phyloP scores from a whole-genome alignment of 1,140 invertebrate genomes.

The Cephus cinctus region DNA sequence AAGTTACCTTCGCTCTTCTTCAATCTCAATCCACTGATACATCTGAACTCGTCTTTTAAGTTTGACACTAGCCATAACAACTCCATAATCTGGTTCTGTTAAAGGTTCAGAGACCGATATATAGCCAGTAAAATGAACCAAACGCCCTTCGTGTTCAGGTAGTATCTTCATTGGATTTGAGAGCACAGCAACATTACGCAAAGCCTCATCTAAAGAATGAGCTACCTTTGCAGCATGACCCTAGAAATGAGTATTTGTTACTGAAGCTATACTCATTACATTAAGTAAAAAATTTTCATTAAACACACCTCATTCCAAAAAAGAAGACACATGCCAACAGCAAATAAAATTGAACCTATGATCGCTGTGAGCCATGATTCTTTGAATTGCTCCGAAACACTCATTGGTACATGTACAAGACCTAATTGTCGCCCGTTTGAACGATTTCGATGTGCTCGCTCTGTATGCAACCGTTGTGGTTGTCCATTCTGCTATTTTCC shows the following conservation, averaged over 20 bases:
- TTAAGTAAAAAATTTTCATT: neutral
- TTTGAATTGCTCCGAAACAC: slow-evolving; percentile 61
- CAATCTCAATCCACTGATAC: slow-evolving; percentile 87
- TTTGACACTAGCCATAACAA: slow-evolving; percentile 73
- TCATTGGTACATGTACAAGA: slow-evolving; percentile 31
- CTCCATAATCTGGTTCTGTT: slow-evolving; percentile 76
- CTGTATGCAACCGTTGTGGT: slow-evolving; percentile 26
- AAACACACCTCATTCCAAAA: slow-evolving; percentile 73
- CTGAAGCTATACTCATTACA: neutral
- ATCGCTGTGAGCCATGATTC: slow-evolving; percentile 64
- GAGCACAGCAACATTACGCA: slow-evolving; percentile 60
- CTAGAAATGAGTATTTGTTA: slow-evolving; percentile 43
- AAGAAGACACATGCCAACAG: slow-evolving; percentile 60
- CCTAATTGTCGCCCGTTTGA: slow-evolving; percentile 20
- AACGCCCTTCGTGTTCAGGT: slow-evolving; percentile 68
- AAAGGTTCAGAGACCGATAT: slow-evolving; percentile 76
- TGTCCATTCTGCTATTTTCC: slow-evolving; percentile 42
- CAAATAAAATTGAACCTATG: slow-evolving; percentile 61
- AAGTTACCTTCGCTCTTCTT: slow-evolving; percentile 62
- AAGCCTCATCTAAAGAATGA: slow-evolving; percentile 69
- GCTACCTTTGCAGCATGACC: slow-evolving; percentile 70
- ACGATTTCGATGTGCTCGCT: slow-evolving; percentile 27
- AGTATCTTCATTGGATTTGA: slow-evolving; percentile 56
- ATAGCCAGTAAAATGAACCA: slow-evolving; percentile 75
- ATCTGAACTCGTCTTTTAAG: slow-evolving; percentile 79